These are phyloP conservation scores for Sitta carolinensis DNA, from an alignment of 2,797 vertebrate species.

Conservation along the genomic window DNA sequence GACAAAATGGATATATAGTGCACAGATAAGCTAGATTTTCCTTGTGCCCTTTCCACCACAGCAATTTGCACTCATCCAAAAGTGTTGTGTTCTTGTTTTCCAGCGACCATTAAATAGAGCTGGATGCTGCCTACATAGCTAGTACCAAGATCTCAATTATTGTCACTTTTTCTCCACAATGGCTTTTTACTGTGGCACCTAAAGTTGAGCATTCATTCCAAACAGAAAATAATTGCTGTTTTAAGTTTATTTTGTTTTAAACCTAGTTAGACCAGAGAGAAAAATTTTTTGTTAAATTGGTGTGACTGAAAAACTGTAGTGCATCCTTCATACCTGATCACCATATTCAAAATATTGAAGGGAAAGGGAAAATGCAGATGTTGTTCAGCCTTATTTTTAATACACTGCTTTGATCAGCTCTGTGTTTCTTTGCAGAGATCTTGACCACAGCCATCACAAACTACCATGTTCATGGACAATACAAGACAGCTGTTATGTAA, in stretches of 20 bases:
- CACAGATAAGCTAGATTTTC: neutral
- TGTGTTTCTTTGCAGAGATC: neutral
- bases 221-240: neutral
- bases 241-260: neutral
- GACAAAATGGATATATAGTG: neutral
- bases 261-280: neutral
- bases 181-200: neutral
- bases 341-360: neutral
- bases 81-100: neutral
- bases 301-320: neutral
- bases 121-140: neutral
- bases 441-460: neutral
- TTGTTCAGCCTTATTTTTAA: neutral
- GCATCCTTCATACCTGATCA: neutral
- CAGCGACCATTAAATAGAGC: neutral
- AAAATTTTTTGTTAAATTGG: neutral
- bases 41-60: neutral
- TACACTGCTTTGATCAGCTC: neutral
- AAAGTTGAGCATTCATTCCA: neutral
- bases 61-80: neutral
- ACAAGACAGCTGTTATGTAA: neutral
- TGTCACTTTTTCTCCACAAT: neutral
- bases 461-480: neutral
- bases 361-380: neutral
- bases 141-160: neutral